Evolutionary conservation across 2,797 vertebrate genomes (phyloP).

Genomic region (Acomys russatus): DNA sequence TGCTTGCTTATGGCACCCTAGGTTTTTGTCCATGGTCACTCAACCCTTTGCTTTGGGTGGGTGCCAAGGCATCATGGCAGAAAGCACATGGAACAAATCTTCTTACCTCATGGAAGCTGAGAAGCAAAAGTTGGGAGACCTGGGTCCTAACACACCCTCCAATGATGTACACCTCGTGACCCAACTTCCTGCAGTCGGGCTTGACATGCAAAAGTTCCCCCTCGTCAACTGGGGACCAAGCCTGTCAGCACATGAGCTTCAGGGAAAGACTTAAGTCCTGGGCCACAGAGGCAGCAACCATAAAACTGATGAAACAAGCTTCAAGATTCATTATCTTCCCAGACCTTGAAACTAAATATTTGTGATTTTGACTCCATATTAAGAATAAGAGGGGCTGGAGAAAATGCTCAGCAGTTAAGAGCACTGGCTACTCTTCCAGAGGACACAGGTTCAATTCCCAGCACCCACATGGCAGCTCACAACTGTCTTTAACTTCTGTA

Average conservation of each 20-base stretch:
- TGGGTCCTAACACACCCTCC: background rate
- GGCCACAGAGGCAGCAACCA: background rate
- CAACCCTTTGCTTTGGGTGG: background rate
- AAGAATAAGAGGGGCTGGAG: background rate
- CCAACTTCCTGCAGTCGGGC: background rate
- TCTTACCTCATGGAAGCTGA: background rate
- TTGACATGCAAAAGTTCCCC: background rate
- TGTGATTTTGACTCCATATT: constrained; percentile 15
- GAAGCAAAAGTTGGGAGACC: background rate
- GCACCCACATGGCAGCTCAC: too few relatives aligned
- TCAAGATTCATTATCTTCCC: background rate
- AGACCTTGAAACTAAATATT: constrained; percentile 53
- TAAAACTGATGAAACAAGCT: constrained; percentile 9
- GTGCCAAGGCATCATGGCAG: too few relatives aligned
- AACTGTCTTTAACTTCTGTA: too few relatives aligned
- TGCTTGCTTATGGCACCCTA: background rate
- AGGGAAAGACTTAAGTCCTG: background rate
- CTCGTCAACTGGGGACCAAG: background rate
- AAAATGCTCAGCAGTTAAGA: too few relatives aligned
- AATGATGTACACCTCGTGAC: background rate
- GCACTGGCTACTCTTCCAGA: too few relatives aligned
- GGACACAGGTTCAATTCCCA: too few relatives aligned
- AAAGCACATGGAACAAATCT: background rate
- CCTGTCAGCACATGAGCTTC: background rate
- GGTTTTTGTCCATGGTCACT: background rate